Percentiles rank a stretch among this genome's conserved stretches.
Evolutionary conservation across 1,140 invertebrate species (phyloP).

Genomic region (Drosophila arawakana): DNA sequence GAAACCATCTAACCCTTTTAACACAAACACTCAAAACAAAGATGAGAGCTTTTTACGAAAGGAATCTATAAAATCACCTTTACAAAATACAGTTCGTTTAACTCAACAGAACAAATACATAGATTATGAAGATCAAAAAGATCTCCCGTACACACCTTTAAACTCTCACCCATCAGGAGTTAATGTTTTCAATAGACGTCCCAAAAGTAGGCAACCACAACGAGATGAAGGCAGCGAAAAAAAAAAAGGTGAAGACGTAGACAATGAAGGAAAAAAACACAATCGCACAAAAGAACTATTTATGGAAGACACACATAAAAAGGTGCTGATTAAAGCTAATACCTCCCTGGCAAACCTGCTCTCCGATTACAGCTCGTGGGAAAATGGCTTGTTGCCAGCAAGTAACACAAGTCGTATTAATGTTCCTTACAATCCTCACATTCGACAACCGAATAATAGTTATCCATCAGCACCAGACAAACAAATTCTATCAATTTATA

Average conservation of each 20-base stretch:
- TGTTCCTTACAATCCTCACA: slow-evolving; percentile 68
- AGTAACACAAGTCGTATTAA: slow-evolving; percentile 49
- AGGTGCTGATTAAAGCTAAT: no score
- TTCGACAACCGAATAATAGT: slow-evolving; percentile 37
- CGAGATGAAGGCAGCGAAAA: background rate
- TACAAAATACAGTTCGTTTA: slow-evolving; percentile 68
- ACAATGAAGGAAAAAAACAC: slow-evolving; percentile 11
- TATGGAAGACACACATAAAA: background rate
- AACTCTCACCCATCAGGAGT: slow-evolving; percentile 29
- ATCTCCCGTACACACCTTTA: slow-evolving; percentile 21
- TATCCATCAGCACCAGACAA: slow-evolving; percentile 59
- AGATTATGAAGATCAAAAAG: slow-evolving; percentile 75
- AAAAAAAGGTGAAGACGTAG: slow-evolving; percentile 47
- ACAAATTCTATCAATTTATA: slow-evolving; percentile 1
- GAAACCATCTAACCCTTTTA: slow-evolving; percentile 76
- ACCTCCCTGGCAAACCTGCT: no score
- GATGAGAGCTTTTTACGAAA: slow-evolving; percentile 74
- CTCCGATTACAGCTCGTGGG: slow-evolving; percentile 14
- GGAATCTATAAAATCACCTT: slow-evolving; percentile 59
- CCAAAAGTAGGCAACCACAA: slow-evolving; percentile 34
- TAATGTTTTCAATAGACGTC: slow-evolving; percentile 42
- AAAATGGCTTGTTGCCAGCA: slow-evolving; percentile 70
- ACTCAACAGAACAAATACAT: slow-evolving; percentile 28
- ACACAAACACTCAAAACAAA: slow-evolving; percentile 65
- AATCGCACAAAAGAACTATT: background rate